Evolutionary conservation across 2,797 vertebrate species (phyloP).

Genomic region (Neosalanx taihuensis): DNA sequence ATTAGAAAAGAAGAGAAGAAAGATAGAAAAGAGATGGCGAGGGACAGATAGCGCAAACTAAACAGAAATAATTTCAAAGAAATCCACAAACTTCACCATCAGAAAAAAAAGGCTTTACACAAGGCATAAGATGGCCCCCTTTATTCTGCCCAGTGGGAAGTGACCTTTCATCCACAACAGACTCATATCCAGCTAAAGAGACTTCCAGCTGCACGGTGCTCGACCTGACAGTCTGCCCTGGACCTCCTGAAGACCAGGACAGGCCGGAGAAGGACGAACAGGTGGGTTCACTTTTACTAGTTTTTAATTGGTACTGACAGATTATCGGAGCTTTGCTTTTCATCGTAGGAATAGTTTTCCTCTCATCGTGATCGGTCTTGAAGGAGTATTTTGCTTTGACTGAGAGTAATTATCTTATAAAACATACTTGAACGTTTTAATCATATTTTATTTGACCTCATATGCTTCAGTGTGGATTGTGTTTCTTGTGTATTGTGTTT

Average conservation of each 20-base stretch:
- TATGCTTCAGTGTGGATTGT: too few species aligned
- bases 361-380: too few species aligned
- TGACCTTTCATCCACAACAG: not conserved
- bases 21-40: not conserved
- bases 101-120: not conserved
- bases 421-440: too few species aligned
- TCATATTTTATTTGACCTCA: too few species aligned
- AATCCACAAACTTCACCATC: not conserved
- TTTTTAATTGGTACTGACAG: not conserved
- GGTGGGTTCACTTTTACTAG: not conserved
- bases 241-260: constrained; percentile 68
- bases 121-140: not conserved
- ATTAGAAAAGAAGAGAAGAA: not conserved
- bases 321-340: not conserved
- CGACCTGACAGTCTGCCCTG: constrained; percentile 50
- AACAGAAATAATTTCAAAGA: not conserved
- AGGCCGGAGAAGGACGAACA: constrained; percentile 46
- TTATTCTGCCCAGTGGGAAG: not conserved
- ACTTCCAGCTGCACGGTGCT: constrained; percentile 33
- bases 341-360: too few species aligned
- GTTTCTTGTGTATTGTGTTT: too few species aligned
- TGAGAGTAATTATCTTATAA: too few species aligned
- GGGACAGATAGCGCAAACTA: not conserved
- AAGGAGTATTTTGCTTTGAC: too few species aligned
- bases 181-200: not conserved